Evolutionary conservation across 2,113 vertebrate species (phyloP), one percentile per base, ranked within the genome.

Genomic region (Anarhynchus alexandrinus): DNA sequence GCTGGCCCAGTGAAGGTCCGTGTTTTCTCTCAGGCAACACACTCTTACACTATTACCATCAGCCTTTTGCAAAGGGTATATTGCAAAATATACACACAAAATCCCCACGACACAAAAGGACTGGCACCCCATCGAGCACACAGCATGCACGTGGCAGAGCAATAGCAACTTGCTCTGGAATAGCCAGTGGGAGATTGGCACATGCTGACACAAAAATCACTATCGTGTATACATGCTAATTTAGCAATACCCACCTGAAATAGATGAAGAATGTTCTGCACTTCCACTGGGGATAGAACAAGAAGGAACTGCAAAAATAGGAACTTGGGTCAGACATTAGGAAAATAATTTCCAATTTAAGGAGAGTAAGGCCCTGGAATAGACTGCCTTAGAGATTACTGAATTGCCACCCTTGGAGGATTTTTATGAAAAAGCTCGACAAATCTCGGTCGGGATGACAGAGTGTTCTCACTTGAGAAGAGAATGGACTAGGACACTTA

Each of bases 191-290:
- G 57, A 82, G 71, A 38, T 2, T 21, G 62, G 83, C 52, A 80
- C 58, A 4, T 1, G 10, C 43, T 65, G 54, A 49, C 77, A 93
- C 42, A 93, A 72, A 78, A 86, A 65, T 17, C 77, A 15, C 54
- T 15, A 8, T 27, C 34, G 1, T 4, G 3, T n/a, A 20, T 14
- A n/a, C 0, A 0, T 19, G 42, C 51, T 62, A 73, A 34, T 61
- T 83, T 70, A 90, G 55, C 80, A 83, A 3, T 18, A 51, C 26
- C 54, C 76, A 45, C 20, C 67, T 2, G 5, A 49, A 79, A 65
- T 49, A 66, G 7, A 25, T 21, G 40, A 66, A 62, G 52, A 6
- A 12, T 0, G 14, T 34, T 58, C 51, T 70, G n/a, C 5, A 5
- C 9, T 86, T 69, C 25, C 54, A 65, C 27, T 7, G 30, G n/a